Evolutionary conservation across 2,888 invertebrate genomes (phyloP).

Genomic region (Callyntrura guangdongensis): DNA sequence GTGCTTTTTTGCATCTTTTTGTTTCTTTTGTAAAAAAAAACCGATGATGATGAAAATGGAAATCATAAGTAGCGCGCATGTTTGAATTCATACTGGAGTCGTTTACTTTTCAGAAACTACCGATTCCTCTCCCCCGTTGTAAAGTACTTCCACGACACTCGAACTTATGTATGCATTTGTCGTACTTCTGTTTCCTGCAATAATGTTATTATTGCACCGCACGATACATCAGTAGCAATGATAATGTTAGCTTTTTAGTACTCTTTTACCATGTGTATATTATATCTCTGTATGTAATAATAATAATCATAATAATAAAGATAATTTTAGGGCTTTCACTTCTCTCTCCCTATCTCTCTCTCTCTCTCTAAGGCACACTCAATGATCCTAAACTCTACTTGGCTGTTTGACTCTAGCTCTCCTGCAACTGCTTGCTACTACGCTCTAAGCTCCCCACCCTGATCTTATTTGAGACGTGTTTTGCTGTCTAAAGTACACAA

Average conservation of each 20-base stretch:
- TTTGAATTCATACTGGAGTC: too few species aligned
- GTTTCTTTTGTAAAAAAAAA: too few species aligned
- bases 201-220: too few species aligned
- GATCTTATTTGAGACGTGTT: conserved; percentile 7
- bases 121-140: too few species aligned
- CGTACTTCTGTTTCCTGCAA: too few species aligned
- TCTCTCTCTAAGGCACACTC: not conserved
- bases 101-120: too few species aligned
- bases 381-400: not conserved
- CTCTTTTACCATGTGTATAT: not conserved
- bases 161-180: too few species aligned
- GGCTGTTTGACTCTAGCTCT: not conserved
- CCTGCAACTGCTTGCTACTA: not conserved
- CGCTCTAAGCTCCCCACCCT: not conserved
- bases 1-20: too few species aligned
- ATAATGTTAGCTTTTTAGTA: not conserved
- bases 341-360: not conserved
- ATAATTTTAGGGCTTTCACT: conserved; percentile 41
- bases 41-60: too few species aligned
- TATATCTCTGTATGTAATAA: not conserved
- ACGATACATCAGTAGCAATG: not conserved
- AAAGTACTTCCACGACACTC: too few species aligned
- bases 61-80: too few species aligned
- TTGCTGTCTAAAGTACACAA: not conserved
- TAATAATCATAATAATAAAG: conserved; percentile 28